Conservation (phyloP, 2,888 invertebrate species). For the Acanthosepion esculentum region DNA sequence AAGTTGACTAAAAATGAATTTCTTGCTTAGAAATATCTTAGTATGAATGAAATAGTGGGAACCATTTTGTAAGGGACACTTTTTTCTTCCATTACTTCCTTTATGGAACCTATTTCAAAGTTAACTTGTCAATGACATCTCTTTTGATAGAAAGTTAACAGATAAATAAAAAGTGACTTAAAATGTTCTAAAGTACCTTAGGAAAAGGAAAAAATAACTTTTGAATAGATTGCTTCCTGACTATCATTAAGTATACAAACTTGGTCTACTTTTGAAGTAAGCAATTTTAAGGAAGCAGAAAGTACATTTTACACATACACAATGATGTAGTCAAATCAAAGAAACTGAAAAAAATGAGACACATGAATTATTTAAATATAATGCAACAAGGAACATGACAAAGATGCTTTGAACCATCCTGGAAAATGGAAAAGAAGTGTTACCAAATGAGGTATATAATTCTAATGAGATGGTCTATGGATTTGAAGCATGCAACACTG, state of each 20-base stretch:
- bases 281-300: slow-evolving; percentile 4
- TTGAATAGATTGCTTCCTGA: neutral
- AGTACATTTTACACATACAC: neutral
- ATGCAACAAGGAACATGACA: neutral
- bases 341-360: neutral
- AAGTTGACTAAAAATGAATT: no score
- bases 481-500: neutral
- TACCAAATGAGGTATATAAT: no score
- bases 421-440: no score
- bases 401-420: neutral
- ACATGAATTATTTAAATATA: neutral
- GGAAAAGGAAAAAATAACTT: neutral
- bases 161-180: neutral
- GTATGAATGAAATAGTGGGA: no score
- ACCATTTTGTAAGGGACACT: no score
- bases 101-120: no score
- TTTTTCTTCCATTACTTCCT: no score
- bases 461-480: neutral
- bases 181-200: neutral
- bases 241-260: neutral
- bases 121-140: no score
- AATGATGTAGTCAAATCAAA: neutral
- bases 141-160: no score
- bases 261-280: neutral
- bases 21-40: no score